Conservation (phyloP, 2,797 vertebrate species). For the Lacerta agilis region DNA sequence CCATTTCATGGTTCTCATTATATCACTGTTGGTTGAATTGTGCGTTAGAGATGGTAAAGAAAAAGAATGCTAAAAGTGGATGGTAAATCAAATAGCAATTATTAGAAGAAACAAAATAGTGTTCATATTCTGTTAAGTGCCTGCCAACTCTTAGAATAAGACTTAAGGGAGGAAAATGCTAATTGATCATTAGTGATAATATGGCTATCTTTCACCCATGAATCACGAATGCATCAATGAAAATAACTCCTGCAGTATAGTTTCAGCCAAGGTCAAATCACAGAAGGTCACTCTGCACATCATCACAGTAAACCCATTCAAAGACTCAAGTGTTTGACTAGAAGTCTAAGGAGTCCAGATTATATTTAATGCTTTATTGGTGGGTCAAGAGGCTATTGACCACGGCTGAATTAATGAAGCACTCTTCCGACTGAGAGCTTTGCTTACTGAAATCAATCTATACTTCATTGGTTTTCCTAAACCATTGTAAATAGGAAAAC, state of each 20-base stretch:
- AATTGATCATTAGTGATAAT: not conserved
- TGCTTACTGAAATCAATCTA: slow-evolving; percentile 26
- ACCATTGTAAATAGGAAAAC: slow-evolving; percentile 39
- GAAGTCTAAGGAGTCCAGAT: not conserved
- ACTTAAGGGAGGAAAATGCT: not conserved
- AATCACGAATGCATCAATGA: not conserved
- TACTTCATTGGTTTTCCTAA: slow-evolving; percentile 1
- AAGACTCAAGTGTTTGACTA: slow-evolving; percentile 22
- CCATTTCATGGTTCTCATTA: not conserved
- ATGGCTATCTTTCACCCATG: not conserved
- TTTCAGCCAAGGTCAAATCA: slow-evolving; percentile 28
- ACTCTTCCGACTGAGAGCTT: slow-evolving; percentile 12
- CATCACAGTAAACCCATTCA: slow-evolving; percentile 32
- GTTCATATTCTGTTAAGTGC: not conserved
- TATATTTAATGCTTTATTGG: slow-evolving; percentile 21
- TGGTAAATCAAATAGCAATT: not conserved
- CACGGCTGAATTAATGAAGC: slow-evolving; percentile 13
- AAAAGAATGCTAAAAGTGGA: not conserved
- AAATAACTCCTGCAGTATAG: not conserved
- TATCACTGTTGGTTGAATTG: not conserved
- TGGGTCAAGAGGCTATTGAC: slow-evolving; percentile 27
- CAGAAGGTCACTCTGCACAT: slow-evolving; percentile 1
- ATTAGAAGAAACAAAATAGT: not conserved
- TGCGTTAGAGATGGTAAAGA: not conserved
- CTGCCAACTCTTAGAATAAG: not conserved